These are phyloP conservation scores for Lepidostoma basale DNA, from an alignment of 1,140 invertebrate genomes.

Conservation along the genomic window DNA sequence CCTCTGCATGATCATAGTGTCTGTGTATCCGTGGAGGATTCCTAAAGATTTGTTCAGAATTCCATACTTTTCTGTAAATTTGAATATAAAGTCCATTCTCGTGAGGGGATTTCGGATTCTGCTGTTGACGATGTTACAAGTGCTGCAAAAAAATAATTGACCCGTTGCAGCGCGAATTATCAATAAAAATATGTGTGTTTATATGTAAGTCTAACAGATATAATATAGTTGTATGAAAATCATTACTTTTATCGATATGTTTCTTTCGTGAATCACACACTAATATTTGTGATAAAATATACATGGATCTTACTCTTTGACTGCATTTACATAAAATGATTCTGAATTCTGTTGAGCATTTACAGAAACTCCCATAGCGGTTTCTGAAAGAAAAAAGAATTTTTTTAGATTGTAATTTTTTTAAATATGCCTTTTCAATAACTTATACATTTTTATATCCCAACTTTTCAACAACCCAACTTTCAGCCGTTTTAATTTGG, in stretches of 20 bases:
- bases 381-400: too few species aligned
- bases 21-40: slow-evolving; percentile 72
- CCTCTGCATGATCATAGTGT: slow-evolving; percentile 61
- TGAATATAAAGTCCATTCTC: slow-evolving; percentile 52
- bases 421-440: too few species aligned
- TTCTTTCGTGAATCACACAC: too few species aligned
- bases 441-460: too few species aligned
- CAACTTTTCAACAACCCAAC: too few species aligned
- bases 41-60: slow-evolving; percentile 64
- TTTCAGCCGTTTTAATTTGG: too few species aligned
- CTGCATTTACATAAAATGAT: slow-evolving; percentile 75
- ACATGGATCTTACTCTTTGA: slow-evolving; percentile 64
- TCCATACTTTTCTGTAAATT: slow-evolving; percentile 51
- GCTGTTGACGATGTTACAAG: slow-evolving; percentile 51
- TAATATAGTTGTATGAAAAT: not conserved
- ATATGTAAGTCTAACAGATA: not conserved
- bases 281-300: too few species aligned
- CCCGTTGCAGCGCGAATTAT: not conserved
- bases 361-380: slow-evolving; percentile 81
- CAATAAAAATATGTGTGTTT: too few species aligned
- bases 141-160: slow-evolving; percentile 47
- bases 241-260: not conserved
- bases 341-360: slow-evolving; percentile 73
- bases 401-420: too few species aligned
- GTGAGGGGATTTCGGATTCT: slow-evolving; percentile 54